Evolutionary conservation across 2,888 invertebrate species (phyloP).

Genomic region (Apotomis betuletana): DNA sequence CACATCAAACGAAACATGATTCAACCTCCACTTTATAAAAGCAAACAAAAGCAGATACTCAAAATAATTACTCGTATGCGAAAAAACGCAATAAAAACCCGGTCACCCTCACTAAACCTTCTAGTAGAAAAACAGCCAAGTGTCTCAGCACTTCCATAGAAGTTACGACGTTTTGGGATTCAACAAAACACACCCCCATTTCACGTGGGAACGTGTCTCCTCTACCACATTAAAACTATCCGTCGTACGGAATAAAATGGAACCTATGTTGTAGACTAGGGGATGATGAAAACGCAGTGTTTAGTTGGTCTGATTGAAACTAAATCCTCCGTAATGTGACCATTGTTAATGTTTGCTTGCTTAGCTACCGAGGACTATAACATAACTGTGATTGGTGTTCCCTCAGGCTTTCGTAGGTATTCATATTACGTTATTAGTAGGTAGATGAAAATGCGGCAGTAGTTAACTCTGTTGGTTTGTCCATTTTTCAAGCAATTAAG

Average conservation of each 20-base stretch:
- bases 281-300: neutral
- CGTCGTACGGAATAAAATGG: neutral
- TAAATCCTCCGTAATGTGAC: constrained; percentile 9
- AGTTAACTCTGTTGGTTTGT: no score
- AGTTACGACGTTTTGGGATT: neutral
- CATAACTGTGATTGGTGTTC: constrained; percentile 26
- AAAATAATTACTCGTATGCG: constrained; percentile 21
- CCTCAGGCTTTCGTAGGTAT: constrained; percentile 6
- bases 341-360: constrained; percentile 22
- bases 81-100: constrained; percentile 19
- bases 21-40: constrained; percentile 21
- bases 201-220: constrained; percentile 17
- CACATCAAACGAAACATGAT: constrained; percentile 26
- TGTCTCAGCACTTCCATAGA: neutral
- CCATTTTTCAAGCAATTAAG: no score
- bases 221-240: neutral
- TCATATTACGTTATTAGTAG: neutral
- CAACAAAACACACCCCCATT: constrained; percentile 11
- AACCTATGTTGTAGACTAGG: neutral
- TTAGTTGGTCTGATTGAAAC: constrained; percentile 13
- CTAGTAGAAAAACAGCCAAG: neutral
- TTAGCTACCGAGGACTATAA: constrained; percentile 19
- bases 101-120: constrained; percentile 5
- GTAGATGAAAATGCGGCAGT: no score
- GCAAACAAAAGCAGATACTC: constrained; percentile 19